Conservation (phyloP, 37 sponge, comb jelly and placozoan species). For the Trichoplax adhaerens region DNA sequence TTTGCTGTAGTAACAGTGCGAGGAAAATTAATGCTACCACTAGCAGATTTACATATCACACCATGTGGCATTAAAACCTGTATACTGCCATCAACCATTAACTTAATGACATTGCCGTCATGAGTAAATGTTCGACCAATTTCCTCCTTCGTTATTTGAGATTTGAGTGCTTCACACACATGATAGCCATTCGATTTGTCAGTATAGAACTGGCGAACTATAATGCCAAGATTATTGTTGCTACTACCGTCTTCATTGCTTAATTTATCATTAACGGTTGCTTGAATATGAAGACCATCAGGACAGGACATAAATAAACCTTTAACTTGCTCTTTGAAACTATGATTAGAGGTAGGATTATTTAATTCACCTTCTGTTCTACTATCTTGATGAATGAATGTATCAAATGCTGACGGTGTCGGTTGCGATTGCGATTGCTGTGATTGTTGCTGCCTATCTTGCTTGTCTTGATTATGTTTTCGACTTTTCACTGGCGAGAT, state of each 20-base stretch:
- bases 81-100: not conserved
- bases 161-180: not conserved
- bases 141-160: not conserved
- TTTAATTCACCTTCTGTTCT: too few species aligned
- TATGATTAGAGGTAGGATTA: too few species aligned
- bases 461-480: conserved; percentile 43
- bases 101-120: conserved; percentile 1
- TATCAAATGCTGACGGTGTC: not conserved
- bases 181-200: not conserved
- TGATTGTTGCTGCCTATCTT: conserved; percentile 27
- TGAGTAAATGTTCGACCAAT: not conserved
- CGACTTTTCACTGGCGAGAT: conserved; percentile 23
- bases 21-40: conserved; percentile 19
- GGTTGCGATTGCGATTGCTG: conserved; percentile 34
- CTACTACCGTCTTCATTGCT: not conserved
- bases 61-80: conserved; percentile 30
- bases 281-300: conserved; percentile 36
- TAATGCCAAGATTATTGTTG: conserved; percentile 5
- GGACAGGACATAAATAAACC: conserved; percentile 16
- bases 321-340: too few species aligned
- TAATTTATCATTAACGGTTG: conserved; percentile 17
- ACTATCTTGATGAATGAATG: too few species aligned
- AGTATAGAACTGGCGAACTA: conserved; percentile 32
- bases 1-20: conserved; percentile 18
- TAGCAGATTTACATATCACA: conserved; percentile 16